phyloP scores from a whole-genome alignment of 2,113 vertebrate genomes.

The Phalacrocorax brasilianus region DNA sequence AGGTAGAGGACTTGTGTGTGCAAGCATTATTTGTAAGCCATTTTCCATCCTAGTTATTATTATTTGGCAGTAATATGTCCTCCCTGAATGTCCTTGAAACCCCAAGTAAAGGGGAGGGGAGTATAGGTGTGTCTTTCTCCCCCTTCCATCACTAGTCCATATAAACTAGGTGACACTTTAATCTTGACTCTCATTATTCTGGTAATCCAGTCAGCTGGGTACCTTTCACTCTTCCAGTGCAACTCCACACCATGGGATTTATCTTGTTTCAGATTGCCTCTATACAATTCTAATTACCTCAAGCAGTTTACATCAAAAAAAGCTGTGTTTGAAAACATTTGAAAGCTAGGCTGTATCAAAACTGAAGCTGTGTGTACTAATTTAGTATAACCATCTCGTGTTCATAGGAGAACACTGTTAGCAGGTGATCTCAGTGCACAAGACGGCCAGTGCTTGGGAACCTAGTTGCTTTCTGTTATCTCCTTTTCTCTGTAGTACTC shows the following conservation, averaged over 20 bases:
- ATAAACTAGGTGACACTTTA: background rate
- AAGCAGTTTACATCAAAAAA: background rate
- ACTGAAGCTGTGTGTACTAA: background rate
- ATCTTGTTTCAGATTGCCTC: background rate
- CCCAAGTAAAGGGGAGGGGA: rapidly evolving
- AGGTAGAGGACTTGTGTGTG: background rate
- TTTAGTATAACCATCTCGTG: background rate
- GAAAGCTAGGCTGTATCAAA: background rate
- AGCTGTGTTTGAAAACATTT: background rate
- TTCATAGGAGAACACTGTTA: background rate
- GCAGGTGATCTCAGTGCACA: background rate
- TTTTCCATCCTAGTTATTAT: background rate
- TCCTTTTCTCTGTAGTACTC: background rate
- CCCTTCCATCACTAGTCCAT: background rate
- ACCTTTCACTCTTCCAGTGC: background rate
- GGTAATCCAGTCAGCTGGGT: background rate
- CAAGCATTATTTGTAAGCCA: background rate
- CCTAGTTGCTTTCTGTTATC: background rate
- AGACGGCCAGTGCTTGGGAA: background rate
- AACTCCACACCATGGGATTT: background rate
- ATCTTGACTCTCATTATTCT: background rate
- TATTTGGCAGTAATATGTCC: background rate
- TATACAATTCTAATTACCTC: background rate
- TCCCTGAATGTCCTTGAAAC: background rate
- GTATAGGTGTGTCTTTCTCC: background rate